Percentiles rank a stretch among this genome's conserved stretches.
Evolutionary conservation across 2,797 vertebrate species (phyloP).

Genomic region (Paratrypauchen microcephalus): DNA sequence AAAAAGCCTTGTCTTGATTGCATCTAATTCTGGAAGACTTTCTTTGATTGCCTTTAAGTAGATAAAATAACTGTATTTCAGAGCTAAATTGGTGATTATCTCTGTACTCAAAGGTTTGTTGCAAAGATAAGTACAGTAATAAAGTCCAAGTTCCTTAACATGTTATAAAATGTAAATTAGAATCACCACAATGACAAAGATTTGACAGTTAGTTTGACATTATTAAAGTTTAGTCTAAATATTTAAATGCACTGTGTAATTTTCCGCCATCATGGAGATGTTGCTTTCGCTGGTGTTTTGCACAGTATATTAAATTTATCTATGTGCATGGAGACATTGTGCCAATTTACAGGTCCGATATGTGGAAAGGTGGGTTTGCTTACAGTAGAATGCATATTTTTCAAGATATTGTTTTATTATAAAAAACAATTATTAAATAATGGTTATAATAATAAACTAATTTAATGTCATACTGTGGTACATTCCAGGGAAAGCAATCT

Average conservation of each 20-base stretch:
- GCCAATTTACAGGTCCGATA: too few species aligned
- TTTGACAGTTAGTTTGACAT: background rate
- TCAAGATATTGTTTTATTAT: background rate
- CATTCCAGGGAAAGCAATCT: too few species aligned
- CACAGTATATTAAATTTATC: too few species aligned
- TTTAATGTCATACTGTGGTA: background rate
- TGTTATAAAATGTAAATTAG: background rate
- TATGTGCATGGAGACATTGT: too few species aligned
- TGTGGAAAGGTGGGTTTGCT: too few species aligned
- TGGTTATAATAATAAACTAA: too few species aligned
- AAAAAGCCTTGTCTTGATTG: background rate
- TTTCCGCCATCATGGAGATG: too few species aligned
- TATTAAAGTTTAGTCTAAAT: background rate
- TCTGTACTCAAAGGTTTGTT: background rate
- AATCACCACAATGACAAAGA: background rate
- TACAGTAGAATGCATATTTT: too few species aligned
- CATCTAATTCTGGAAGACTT: background rate
- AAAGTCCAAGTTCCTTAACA: background rate
- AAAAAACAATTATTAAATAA: background rate
- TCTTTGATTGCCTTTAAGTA: background rate
- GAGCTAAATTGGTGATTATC: constrained; percentile 1
- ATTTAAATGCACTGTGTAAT: too few species aligned
- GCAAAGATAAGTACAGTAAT: background rate
- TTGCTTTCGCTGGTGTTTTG: too few species aligned
- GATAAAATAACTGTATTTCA: background rate